Base-by-base conservation (phyloP, 2,113 vertebrate genomes). In the Lepus timidus region DNA sequence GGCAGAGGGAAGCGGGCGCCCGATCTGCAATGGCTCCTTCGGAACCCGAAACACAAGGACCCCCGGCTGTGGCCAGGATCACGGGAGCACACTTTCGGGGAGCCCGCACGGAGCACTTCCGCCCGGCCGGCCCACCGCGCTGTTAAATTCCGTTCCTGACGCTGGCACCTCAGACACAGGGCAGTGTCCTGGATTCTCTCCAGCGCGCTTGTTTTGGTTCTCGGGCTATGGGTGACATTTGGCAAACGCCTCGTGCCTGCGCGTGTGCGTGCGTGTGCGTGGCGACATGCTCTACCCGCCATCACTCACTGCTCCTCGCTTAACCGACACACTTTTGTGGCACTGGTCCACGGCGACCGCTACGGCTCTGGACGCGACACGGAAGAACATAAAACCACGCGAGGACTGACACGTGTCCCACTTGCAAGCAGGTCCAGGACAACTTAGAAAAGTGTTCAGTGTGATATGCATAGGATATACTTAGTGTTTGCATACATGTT, bases 251-350 rank as follows among this genome's bases (percentile, higher is more conserved):
- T 44, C 44, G 33, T 36, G 29, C 19, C 23, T n/a, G 65, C 5
- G 44, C 7, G 31, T 4, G 23, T n/a, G 65, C 2, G 62, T 13
- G 8, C 10, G 27, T 29, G 27, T 8, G 31, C 17, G n/a, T 16
- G 75, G 55, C 64, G 78, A 88, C 68, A 55, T 0, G 36, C 29
- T 86, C 36, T 36, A 7, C 4, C 52, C 67, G 97, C 96, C 14
- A 44, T 61, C 94, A 91, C 98, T 98, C 98, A 98, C 97, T 98
- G 98, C 97, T 98, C 95, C 94, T 98, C 95, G 96, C 96, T 92
- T 96, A 44, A 44, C 44, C 44, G 7, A 44, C 44, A 44, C 44
- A 44, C 44, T 44, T 44, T 44, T 44, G 44, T 7, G 44, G 44
- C 55, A 58, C 55, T 58, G 55, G 14, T 19, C 55, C 55, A 58